These are phyloP conservation scores for Acanthopagrus latus DNA, from an alignment of 2,797 vertebrate species.

Conservation along the genomic window DNA sequence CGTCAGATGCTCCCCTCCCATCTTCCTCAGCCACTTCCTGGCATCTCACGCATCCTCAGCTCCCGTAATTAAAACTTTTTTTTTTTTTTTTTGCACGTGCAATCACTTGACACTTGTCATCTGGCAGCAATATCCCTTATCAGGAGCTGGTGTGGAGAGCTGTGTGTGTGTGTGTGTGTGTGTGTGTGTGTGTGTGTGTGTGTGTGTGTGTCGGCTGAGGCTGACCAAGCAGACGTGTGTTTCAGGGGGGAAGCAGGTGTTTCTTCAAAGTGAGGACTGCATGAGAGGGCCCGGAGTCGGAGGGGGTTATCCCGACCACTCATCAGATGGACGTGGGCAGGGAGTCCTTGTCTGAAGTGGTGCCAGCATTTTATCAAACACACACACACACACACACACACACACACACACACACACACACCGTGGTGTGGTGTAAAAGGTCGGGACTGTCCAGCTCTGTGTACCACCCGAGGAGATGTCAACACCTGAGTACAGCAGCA, in stretches of 20 bases:
- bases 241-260: conserved; percentile 70
- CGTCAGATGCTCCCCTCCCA: background rate
- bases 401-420: conserved; percentile 18
- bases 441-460: conserved; percentile 55
- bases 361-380: conserved; percentile 65
- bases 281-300: conserved; percentile 42
- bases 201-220: background rate
- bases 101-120: conserved; percentile 64
- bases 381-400: conserved; percentile 21
- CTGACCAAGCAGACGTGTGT: conserved; percentile 5
- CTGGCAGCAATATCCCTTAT: conserved; percentile 75
- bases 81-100: conserved; percentile 52
- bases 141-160: conserved; percentile 52
- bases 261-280: conserved; percentile 78
- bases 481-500: conserved; percentile 55
- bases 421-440: conserved; percentile 54
- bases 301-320: conserved; percentile 59
- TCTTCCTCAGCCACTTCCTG: conserved; percentile 12
- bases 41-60: conserved; percentile 14
- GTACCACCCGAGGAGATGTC: conserved; percentile 44
- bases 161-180: background rate
- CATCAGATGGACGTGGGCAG: conserved; percentile 47
- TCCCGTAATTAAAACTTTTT: conserved; percentile 19
- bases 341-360: conserved; percentile 65
- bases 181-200: too few species aligned